phyloP scores from a whole-genome alignment of 1,140 invertebrate genomes.

The Ostrea denselamellosa region DNA sequence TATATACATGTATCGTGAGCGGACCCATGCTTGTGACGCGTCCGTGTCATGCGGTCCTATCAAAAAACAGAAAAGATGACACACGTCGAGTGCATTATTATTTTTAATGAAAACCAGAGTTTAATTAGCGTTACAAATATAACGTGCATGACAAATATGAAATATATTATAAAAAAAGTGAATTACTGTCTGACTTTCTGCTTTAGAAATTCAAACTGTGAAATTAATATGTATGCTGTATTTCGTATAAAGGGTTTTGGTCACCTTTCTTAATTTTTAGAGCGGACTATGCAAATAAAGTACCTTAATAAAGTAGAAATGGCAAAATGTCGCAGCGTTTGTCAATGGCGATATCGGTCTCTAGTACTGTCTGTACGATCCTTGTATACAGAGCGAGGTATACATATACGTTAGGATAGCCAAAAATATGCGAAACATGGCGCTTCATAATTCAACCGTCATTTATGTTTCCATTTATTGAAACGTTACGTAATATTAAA shows the following conservation, averaged over 20 bases:
- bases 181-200: neutral
- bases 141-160: neutral
- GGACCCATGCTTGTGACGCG: neutral
- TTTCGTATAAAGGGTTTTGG: neutral
- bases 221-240: neutral
- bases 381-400: neutral
- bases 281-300: neutral
- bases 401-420: too few species aligned
- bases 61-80: slow-evolving; percentile 12
- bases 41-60: neutral
- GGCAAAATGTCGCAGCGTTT: neutral
- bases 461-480: too few species aligned
- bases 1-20: neutral
- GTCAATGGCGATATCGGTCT: neutral
- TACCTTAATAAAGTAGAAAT: neutral
- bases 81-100: neutral
- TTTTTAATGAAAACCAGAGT: neutral
- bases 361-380: neutral
- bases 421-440: too few species aligned
- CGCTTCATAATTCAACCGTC: too few species aligned
- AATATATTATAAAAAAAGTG: neutral
- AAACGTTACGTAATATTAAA: too few species aligned
- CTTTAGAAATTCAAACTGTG: neutral
- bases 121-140: slow-evolving; percentile 12
- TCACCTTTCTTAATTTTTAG: neutral